phyloP scores from a whole-genome alignment of 1,140 invertebrate genomes.

The Hylyphantes graminicola region DNA sequence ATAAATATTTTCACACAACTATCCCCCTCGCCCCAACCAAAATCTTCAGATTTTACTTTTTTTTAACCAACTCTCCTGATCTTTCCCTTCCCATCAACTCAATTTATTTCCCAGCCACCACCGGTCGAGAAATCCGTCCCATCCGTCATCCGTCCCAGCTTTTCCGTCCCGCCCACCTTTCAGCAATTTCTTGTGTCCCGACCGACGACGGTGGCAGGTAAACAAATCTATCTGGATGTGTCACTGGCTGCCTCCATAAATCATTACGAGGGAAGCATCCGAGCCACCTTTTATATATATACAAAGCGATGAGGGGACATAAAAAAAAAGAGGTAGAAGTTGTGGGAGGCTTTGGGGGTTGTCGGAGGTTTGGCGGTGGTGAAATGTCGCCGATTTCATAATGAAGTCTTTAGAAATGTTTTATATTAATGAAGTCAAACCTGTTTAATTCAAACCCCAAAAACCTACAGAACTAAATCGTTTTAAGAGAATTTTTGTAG shows the following conservation, averaged over 20 bases:
- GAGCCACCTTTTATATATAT: conserved; percentile 41
- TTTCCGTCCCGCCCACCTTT: conserved; percentile 41
- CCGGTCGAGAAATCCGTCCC: conserved; percentile 57
- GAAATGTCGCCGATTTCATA: not conserved
- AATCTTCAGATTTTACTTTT: too few relatives aligned
- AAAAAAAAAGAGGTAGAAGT: conserved; percentile 33
- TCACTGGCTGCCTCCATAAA: conserved; percentile 52
- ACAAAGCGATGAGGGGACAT: conserved; percentile 13
- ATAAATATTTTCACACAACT: too few relatives aligned
- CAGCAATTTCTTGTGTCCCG: conserved; percentile 49
- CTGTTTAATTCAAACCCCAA: too few relatives aligned
- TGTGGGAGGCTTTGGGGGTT: conserved; percentile 11
- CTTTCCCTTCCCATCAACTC: conserved; percentile 13
- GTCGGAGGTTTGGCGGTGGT: not conserved
- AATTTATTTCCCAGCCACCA: conserved; percentile 55
- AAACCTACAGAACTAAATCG: too few relatives aligned
- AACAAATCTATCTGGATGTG: conserved; percentile 60
- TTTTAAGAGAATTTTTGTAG: too few relatives aligned
- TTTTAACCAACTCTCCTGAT: too few relatives aligned
- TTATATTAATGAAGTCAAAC: too few relatives aligned
- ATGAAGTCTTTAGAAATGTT: not conserved
- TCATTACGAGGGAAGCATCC: conserved; percentile 44
- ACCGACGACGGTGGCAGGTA: conserved; percentile 51
- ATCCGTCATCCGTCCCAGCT: conserved; percentile 48
- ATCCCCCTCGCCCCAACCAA: too few relatives aligned